Percentiles rank a stretch among this genome's conserved stretches.
phyloP scores from a whole-genome alignment of 2,888 invertebrate species.

The Steinernema scapterisci region DNA sequence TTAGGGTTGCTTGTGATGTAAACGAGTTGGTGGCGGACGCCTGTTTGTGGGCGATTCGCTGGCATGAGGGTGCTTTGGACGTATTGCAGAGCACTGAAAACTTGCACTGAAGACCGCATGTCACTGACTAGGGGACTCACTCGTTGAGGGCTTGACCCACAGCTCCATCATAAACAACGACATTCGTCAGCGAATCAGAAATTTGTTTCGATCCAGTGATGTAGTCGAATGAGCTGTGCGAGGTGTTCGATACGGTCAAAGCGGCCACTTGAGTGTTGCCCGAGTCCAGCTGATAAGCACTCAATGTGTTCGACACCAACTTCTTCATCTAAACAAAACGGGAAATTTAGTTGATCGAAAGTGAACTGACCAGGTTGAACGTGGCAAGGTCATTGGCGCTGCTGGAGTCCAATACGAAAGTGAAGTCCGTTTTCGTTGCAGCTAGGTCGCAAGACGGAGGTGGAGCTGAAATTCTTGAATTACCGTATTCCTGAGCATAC shows the following conservation, averaged over 20 bases:
- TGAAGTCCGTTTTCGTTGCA: slow-evolving; percentile 47
- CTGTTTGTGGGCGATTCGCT: not conserved
- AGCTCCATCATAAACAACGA: not conserved
- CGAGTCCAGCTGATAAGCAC: not conserved
- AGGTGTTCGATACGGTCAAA: not conserved
- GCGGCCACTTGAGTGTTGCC: slow-evolving; percentile 21
- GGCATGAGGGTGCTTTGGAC: not conserved
- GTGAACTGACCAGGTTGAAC: not conserved
- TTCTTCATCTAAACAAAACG: not conserved
- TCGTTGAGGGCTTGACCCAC: not conserved
- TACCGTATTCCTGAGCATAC: not conserved
- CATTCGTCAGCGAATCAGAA: not conserved
- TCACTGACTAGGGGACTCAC: not conserved
- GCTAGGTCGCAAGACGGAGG: slow-evolving; percentile 48
- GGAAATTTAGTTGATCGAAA: not conserved
- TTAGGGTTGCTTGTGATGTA: slow-evolving; percentile 52
- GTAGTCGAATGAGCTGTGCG: not conserved
- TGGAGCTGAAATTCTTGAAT: slow-evolving; percentile 39
- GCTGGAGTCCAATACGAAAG: slow-evolving; percentile 51
- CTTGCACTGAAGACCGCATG: too few species aligned
- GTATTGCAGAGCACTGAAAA: slow-evolving; percentile 19
- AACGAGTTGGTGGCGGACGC: slow-evolving; percentile 51
- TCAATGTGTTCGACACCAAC: slow-evolving; percentile 20
- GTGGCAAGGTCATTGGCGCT: not conserved
- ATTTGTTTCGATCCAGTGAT: not conserved